Base-by-base conservation (phyloP, 1,140 invertebrate genomes). In the Drosophila novamexicana region DNA sequence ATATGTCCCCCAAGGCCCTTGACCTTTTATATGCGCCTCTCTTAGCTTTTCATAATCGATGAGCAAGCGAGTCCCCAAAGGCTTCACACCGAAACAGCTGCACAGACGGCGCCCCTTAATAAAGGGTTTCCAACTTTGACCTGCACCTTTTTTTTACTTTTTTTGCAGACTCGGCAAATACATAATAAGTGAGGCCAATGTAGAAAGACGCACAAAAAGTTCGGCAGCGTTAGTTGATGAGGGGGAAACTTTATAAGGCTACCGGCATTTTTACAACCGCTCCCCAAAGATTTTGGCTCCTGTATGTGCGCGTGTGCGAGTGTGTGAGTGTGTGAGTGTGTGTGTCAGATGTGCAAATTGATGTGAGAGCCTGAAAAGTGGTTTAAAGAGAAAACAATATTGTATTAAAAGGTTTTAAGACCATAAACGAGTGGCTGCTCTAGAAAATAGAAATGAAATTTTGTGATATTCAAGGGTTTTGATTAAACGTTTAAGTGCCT, bases 11-110 rank as follows among this genome's bases (percentile, higher is more conserved):
- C 16, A 47, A 62, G 77, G 53, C 45, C 53, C 54, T 73, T 78
- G 82, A 81, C 81, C 82, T 71, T 71, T 59, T 71, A 47, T 71
- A 18, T 61, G 59, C 59, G 53, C 8, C 58, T 85, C 77, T 72
- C 64, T 71, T 75, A 85, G 81, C 74, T 84, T 84, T 85, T 85
- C 82, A 85, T 85, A 85, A 85, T 85, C 81, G 81, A 86, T 81
- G 81, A 81, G 70, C 81, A 50, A 53, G 73, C 77, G 59, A 77
- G 77, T 70, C 74, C 65, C 81, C 63, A 32, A 29, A 22, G 44
- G 16, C 52, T 37, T 10, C 58, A 12, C 42, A 16, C 16, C 22
- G 34, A 49, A 47, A 54, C 8, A 39, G 39, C 22, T 40, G 2
- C 61, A 61, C 72, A 75, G 72, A 71, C 67, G 73, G 59, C 61